These are phyloP conservation scores for Rhyacophila evoluta DNA, from an alignment of 2,888 invertebrate genomes.

Conservation along the genomic window DNA sequence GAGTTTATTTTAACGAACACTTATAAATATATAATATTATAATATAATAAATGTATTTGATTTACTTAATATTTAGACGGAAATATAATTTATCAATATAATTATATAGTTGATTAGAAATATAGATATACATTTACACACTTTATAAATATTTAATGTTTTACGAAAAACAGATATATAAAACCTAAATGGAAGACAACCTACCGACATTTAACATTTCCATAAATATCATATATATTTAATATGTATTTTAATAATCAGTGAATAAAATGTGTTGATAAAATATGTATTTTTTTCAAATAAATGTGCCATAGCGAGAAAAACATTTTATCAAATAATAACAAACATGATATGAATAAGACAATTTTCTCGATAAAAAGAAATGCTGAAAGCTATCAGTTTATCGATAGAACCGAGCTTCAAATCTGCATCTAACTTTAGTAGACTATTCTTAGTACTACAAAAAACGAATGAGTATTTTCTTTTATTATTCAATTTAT, in stretches of 20 bases:
- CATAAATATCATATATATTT: constrained; percentile 13
- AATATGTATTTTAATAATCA: constrained; percentile 7
- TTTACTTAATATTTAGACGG: constrained; percentile 17
- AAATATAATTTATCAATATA: constrained; percentile 9
- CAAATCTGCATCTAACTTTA: too few species aligned
- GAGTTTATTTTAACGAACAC: background rate
- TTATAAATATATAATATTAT: background rate
- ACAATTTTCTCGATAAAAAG: background rate
- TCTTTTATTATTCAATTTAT: too few species aligned
- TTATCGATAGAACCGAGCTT: too few species aligned
- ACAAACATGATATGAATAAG: background rate
- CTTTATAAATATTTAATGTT: constrained; percentile 19
- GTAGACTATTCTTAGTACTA: too few species aligned
- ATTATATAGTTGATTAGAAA: background rate
- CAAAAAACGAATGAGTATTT: too few species aligned
- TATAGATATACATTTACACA: constrained; percentile 13
- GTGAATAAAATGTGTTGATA: constrained; percentile 11
- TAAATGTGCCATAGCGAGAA: background rate
- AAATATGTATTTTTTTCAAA: background rate
- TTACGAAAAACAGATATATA: constrained; percentile 26
- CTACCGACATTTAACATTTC: constrained; percentile 25
- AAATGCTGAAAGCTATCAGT: too few species aligned
- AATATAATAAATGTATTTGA: constrained; percentile 12
- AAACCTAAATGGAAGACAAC: constrained; percentile 48
- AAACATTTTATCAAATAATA: background rate